These are phyloP conservation scores for Clytia hemisphaerica DNA, from an alignment of 30 jellyfish, hydroid and myxozoan genomes.

Conservation along the genomic window DNA sequence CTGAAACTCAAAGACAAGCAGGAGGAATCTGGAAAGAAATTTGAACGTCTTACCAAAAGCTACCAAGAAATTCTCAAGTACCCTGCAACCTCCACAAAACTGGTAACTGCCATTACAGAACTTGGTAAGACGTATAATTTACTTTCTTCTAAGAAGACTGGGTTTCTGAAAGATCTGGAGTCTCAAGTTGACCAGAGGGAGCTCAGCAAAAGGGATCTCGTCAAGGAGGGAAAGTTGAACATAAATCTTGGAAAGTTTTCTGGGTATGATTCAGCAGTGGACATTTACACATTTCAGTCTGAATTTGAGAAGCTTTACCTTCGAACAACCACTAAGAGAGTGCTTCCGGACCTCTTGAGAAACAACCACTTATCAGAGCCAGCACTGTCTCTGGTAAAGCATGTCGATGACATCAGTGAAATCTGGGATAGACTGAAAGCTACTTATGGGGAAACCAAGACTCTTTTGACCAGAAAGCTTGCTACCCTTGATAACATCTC, in stretches of 20 bases:
- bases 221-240: neutral
- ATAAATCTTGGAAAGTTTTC: neutral
- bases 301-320: neutral
- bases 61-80: too few species aligned
- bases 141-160: too few species aligned
- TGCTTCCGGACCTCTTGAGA: neutral
- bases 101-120: too few species aligned
- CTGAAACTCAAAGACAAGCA: too few species aligned
- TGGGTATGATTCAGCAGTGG: neutral
- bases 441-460: neutral
- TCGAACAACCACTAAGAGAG: neutral
- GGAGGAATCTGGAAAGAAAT: too few species aligned
- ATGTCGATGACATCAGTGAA: neutral
- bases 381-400: neutral
- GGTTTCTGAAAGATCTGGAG: too few species aligned
- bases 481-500: neutral
- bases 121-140: too few species aligned
- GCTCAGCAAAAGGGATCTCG: neutral
- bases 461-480: neutral
- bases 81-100: too few species aligned
- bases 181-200: neutral
- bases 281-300: neutral
- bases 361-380: neutral
- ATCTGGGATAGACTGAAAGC: conserved; percentile 1
- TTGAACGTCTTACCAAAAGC: too few species aligned